Conservation (phyloP, 92 coral and sea anemone genomes). For the Isaurus tuberculatus region DNA sequence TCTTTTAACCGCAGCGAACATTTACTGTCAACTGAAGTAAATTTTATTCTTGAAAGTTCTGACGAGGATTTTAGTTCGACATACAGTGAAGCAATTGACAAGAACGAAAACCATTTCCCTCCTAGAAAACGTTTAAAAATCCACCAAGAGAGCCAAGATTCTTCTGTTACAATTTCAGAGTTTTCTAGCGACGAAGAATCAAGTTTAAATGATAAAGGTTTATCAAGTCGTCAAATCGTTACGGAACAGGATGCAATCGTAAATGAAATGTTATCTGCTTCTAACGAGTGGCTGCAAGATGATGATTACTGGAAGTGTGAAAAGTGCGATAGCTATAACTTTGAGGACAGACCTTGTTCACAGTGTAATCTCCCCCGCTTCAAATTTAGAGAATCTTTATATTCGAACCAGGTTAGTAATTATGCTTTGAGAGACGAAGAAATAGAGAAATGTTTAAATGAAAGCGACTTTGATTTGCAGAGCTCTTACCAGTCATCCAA, state of each 20-base stretch:
- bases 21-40: neutral
- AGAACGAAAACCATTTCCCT: neutral
- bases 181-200: constrained; percentile 36
- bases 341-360: constrained; percentile 41
- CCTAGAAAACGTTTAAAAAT: constrained; percentile 38
- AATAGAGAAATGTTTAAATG: constrained; percentile 12
- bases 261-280: constrained; percentile 19
- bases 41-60: constrained; percentile 17
- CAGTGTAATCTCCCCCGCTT: constrained; percentile 12
- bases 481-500: constrained; percentile 30
- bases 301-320: constrained; percentile 66
- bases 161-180: constrained; percentile 27
- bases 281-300: constrained; percentile 61
- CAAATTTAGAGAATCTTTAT: no score
- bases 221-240: neutral
- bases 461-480: constrained; percentile 29
- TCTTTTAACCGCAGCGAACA: neutral
- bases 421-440: constrained; percentile 11
- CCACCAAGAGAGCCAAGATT: neutral
- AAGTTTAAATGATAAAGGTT: neutral
- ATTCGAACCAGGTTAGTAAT: neutral
- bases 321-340: constrained; percentile 56
- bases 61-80: constrained; percentile 20
- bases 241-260: constrained; percentile 32
- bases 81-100: neutral